Conservation (phyloP, 2,797 vertebrate genomes). For the Alfaro cultratus region DNA sequence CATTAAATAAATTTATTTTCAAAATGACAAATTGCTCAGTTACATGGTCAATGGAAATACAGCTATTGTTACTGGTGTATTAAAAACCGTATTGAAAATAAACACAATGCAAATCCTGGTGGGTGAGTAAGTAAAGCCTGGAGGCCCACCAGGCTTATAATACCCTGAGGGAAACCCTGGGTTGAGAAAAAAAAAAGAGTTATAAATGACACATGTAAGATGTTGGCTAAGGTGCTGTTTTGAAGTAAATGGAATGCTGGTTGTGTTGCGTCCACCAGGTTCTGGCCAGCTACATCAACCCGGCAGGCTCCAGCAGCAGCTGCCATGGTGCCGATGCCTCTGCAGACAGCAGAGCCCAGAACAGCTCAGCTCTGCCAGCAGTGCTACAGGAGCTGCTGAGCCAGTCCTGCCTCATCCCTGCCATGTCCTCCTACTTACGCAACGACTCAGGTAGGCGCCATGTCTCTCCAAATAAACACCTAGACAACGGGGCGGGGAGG, state of each 20-base stretch:
- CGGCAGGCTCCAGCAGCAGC: conserved; percentile 82
- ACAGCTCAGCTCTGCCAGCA: conserved; percentile 89
- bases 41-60: too few relatives aligned
- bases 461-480: not conserved
- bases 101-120: too few relatives aligned
- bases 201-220: not conserved
- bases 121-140: too few relatives aligned
- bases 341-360: conserved; percentile 87
- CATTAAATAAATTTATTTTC: too few relatives aligned
- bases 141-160: too few relatives aligned
- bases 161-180: too few relatives aligned
- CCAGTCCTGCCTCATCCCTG: conserved; percentile 97
- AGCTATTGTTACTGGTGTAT: too few relatives aligned
- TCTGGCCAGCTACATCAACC: conserved; percentile 98
- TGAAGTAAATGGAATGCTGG: not conserved
- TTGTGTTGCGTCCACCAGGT: conserved; percentile 79
- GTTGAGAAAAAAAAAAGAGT: not conserved
- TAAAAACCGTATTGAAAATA: too few relatives aligned
- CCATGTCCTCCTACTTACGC: conserved; percentile 97
- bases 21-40: too few relatives aligned
- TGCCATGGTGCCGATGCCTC: conserved; percentile 83
- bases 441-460: conserved; percentile 91
- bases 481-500: not conserved
- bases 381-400: conserved; percentile 94
- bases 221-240: not conserved